Evolutionary conservation across 2,888 invertebrate genomes (phyloP).

Genomic region (Ophioninae sp.): DNA sequence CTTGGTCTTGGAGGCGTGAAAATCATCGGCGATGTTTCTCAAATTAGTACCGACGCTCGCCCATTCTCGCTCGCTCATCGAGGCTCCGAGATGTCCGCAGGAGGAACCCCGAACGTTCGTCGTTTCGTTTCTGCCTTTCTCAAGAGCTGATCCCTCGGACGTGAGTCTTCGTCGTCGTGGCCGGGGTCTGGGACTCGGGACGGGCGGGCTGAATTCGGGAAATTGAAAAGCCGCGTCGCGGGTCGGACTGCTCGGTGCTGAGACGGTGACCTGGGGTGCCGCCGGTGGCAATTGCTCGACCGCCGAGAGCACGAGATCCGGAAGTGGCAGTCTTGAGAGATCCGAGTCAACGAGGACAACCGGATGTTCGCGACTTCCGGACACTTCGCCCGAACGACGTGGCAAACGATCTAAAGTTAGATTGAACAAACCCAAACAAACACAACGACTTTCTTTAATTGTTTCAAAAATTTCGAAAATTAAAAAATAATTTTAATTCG

Average conservation of each 20-base stretch:
- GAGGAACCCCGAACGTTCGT: conserved; percentile 64
- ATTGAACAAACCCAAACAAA: conserved; percentile 15
- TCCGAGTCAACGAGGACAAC: conserved; percentile 77
- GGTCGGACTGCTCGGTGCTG: conserved; percentile 79
- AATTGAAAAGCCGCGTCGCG: conserved; percentile 79
- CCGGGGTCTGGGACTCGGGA: conserved; percentile 78
- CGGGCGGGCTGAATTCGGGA: conserved; percentile 77
- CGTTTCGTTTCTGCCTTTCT: conserved; percentile 71
- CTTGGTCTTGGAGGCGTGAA: conserved; percentile 79
- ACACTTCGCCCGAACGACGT: conserved; percentile 72
- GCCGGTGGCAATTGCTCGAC: conserved; percentile 77
- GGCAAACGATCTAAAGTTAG: conserved; percentile 76
- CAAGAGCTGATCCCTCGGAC: conserved; percentile 76
- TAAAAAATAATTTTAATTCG: not conserved
- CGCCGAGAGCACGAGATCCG: conserved; percentile 78
- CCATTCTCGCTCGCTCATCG: conserved; percentile 77
- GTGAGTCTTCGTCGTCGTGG: conserved; percentile 78
- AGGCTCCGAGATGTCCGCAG: conserved; percentile 72
- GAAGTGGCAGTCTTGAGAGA: conserved; percentile 76
- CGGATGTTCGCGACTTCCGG: conserved; percentile 73
- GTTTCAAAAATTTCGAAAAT: not conserved
- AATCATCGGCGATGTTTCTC: conserved; percentile 79
- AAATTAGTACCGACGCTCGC: conserved; percentile 78
- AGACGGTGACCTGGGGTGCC: conserved; percentile 79
- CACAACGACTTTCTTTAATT: not conserved